Percentiles rank a stretch among this genome's conserved stretches.
Conservation (phyloP, 2,113 vertebrate genomes). For the Cyprinodon variegatus region DNA sequence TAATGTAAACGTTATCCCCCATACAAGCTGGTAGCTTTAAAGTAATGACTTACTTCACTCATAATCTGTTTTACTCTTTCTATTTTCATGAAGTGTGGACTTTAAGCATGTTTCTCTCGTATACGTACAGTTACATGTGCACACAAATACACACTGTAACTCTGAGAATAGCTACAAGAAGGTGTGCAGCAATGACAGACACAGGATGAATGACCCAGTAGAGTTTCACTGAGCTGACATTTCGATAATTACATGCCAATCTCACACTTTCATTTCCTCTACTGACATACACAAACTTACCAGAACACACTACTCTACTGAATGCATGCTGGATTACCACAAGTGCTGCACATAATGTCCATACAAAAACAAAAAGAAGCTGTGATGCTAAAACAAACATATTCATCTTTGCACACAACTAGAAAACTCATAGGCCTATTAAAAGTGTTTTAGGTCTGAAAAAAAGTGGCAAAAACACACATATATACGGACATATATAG, state of each 20-base stretch:
- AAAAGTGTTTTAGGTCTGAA: slow-evolving; percentile 4
- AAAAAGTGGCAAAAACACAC: slow-evolving; percentile 11
- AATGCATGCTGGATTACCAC: not conserved
- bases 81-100: slow-evolving; percentile 21
- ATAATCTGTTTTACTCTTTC: slow-evolving; percentile 4
- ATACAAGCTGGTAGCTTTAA: slow-evolving; percentile 34
- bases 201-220: slow-evolving; percentile 65
- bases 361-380: not conserved
- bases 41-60: slow-evolving; percentile 29
- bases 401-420: not conserved
- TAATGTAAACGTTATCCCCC: slow-evolving; percentile 18
- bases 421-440: slow-evolving; percentile 6
- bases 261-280: slow-evolving; percentile 66
- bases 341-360: slow-evolving; percentile 10
- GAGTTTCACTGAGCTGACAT: slow-evolving; percentile 69
- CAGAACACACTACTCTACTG: slow-evolving; percentile 14
- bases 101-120: slow-evolving; percentile 1
- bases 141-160: slow-evolving; percentile 20
- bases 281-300: slow-evolving; percentile 30
- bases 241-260: slow-evolving; percentile 77
- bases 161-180: slow-evolving; percentile 45
- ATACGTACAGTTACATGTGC: not conserved
- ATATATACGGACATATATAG: slow-evolving; percentile 9
- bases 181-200: slow-evolving; percentile 59
- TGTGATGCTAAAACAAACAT: not conserved